Evolutionary conservation across 2,888 invertebrate species (phyloP).

Genomic region (Acrocera orbiculus): DNA sequence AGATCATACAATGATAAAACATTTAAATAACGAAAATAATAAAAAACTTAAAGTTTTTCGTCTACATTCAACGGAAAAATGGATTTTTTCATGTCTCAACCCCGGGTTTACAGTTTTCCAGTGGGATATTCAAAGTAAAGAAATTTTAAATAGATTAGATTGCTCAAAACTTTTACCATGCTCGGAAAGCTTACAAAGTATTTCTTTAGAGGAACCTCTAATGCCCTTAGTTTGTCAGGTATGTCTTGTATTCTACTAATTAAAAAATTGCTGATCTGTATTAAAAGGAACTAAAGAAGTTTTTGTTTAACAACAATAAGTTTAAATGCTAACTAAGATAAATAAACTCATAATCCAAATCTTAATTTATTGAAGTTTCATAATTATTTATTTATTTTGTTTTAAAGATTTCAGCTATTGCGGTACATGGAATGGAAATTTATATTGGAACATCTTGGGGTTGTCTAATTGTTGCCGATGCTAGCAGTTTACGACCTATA

Average conservation of each 20-base stretch:
- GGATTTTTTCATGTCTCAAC: slow-evolving; percentile 65
- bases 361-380: too few relatives aligned
- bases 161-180: slow-evolving; percentile 83
- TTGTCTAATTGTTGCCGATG: slow-evolving; percentile 78
- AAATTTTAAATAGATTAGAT: slow-evolving; percentile 63
- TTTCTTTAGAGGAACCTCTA: slow-evolving; percentile 73
- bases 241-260: too few relatives aligned
- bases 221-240: slow-evolving; percentile 61
- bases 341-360: too few relatives aligned
- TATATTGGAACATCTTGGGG: slow-evolving; percentile 94
- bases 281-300: too few relatives aligned
- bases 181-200: slow-evolving; percentile 79
- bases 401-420: slow-evolving; percentile 35
- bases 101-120: slow-evolving; percentile 79
- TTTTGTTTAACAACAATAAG: too few relatives aligned
- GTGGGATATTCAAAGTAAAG: slow-evolving; percentile 55
- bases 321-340: too few relatives aligned
- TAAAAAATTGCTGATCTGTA: too few relatives aligned
- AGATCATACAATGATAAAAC: slow-evolving; percentile 50
- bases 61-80: slow-evolving; percentile 42
- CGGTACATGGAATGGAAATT: slow-evolving; percentile 45
- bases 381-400: not conserved
- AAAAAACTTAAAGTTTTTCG: slow-evolving; percentile 46
- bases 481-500: slow-evolving; percentile 60
- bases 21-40: slow-evolving; percentile 33